Evolutionary conservation across 2,113 vertebrate species (phyloP), one percentile per base, ranked within the genome.

Genomic region (Hucho hucho): DNA sequence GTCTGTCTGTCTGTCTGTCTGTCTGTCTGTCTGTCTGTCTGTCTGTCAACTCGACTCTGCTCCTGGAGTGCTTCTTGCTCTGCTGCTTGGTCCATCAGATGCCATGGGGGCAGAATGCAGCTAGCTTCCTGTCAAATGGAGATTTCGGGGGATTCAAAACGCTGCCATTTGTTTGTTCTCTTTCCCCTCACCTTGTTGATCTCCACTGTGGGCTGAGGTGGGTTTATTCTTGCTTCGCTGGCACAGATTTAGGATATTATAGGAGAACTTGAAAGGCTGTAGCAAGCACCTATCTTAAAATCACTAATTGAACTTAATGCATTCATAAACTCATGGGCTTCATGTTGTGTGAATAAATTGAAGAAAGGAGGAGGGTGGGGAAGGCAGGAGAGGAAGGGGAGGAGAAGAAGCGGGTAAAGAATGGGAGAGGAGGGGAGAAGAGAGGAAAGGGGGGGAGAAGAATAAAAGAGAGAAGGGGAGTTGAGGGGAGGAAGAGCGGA

Each of bases 61-160:
- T 37, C 5, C 65, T 53, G 20, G 13, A 69, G 43, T 24, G 4
- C 47, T 32, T 47, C 16, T 26, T 59, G 5, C 59, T 76, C 49
- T 67, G 56, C 72, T 71, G 68, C 67, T 20, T 4, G 32, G 9
- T 56, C 25, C 49, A 59, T 22, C 72, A 70, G 73, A 70, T 43
- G 58, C 64, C 29, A 37, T 49, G 32, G 75, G 53, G 58, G 53
- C 28, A 26, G 71, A 69, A 24, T 26, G 26, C 49, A 58, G 64
- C 46, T 70, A 58, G 71, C 56, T 70, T 46, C 26, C 58, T 67
- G 49, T 14, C 43, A 22, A 32, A 14, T 24, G 46, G 65, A 53
- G 9, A 20, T 5, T 59, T 25, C 12, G 25, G 43, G 68, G 63
- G 56, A 37, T 69, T 69, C 4, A 46, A 59, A 47, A 24, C 18